Base-by-base conservation (phyloP, 2,888 invertebrate genomes). In the Lepidocyrtinus sp. region DNA sequence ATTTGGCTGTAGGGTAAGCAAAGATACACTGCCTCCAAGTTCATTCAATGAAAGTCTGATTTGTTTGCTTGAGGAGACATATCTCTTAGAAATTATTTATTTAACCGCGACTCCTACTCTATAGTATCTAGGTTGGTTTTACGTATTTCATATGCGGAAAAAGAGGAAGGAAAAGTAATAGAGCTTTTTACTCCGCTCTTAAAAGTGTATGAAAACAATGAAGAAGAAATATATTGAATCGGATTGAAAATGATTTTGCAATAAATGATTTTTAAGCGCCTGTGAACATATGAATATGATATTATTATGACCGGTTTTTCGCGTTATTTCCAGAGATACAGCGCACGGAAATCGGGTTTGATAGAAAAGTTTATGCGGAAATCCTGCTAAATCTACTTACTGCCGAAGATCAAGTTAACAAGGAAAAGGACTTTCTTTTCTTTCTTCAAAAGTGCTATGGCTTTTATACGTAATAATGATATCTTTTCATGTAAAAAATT, bases 401-500 rank as follows among this genome's bases (percentile, higher is more conserved):
- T 1, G 50, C 2, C 17, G 50, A 17, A 12, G 17, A 50, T n/a
- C n/a, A 50, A 17, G 50, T 50, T 50, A 50, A 50, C 50, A 17
- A 50, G 12, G 17, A 50, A n/a, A 50, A 17, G 17, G 50, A 50
- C 50, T 50, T 50, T 12, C 5, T 12, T 7, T 12, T 50, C 17
- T 50, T 50, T 12, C 15, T 12, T 50, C 50, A 50, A 50, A 36
- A 50, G 50, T 50, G 50, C 50, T 50, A 50, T 50, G 12, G 2
- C 50, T 17, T 12, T 62, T 63, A 62, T 36, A 71, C 59, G 36
- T 27, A 36, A 71, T 71, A 71, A 71, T 71, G 62, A 62, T 45
- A 27, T 61, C 55, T 68, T 71, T 68, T 45, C 71, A 45, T 36
- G n/a, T n/a, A n/a, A 71, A 71, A 64, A 71, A 61, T 45, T 17